Evolutionary conservation across 1,140 invertebrate genomes (phyloP), one percentile per base, ranked within the genome.

Genomic region (Pomphorhynchus laevis): DNA sequence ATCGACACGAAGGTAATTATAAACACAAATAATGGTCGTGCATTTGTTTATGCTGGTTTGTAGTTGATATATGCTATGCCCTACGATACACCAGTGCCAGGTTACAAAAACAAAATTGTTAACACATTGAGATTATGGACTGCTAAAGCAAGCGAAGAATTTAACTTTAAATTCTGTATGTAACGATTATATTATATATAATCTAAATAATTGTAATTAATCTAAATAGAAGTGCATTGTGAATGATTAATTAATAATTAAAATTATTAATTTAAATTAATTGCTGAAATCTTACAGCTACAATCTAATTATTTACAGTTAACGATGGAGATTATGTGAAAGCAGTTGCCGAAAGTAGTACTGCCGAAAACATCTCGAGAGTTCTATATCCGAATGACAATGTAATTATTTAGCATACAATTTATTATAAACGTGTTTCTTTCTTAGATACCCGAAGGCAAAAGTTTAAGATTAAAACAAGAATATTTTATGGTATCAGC

Each of bases 401-500:
- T 58, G 59, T 63, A 47, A 51, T 58, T 53, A 20, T 39, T 18
- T n/a, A n/a, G n/a, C n/a, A n/a, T n/a, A n/a, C n/a, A n/a, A 18
- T 29, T 14, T n/a, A n/a, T n/a, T n/a, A n/a, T n/a, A n/a, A n/a
- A n/a, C n/a, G n/a, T n/a, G n/a, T n/a, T n/a, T n/a, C n/a, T n/a
- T n/a, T n/a, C n/a, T n/a, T n/a, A n/a, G n/a, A n/a, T 29, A 12
- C 11, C 25, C 14, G 77, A 80, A 55, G 86, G 86, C 32, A 93
- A 91, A 56, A 86, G 95, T 53, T 59, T 98, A 34, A 69, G 86
- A 48, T 60, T 95, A 39, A 91, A 93, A 52, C 86, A 98, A 56
- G 80, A 95, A 58, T 95, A 95, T 54, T 93, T 95, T 58, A 74
- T 98, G 68, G 74, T 75, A 41, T 75, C 86, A n/a, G 84, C 86